These are phyloP conservation scores for Indicator indicator DNA, from an alignment of 2,113 vertebrate genomes.

Conservation along the genomic window DNA sequence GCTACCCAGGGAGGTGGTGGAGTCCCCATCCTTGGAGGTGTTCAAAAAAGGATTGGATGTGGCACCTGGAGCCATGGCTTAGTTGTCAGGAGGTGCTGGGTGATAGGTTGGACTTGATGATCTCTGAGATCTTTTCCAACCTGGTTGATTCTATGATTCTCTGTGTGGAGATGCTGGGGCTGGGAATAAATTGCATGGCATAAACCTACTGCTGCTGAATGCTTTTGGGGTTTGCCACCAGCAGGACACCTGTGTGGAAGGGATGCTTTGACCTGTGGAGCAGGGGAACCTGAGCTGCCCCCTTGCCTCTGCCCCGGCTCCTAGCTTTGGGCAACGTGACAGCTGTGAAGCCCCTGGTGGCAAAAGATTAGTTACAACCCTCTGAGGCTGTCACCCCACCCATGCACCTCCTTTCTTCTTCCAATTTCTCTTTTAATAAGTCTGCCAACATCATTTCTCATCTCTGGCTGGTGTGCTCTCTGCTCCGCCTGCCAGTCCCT, in stretches of 20 bases:
- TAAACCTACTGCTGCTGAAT: background rate
- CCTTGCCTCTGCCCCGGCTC: background rate
- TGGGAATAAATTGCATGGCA: background rate
- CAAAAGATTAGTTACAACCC: background rate
- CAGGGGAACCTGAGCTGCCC: background rate
- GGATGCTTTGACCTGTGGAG: background rate
- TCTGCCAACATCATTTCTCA: slow-evolving; percentile 8
- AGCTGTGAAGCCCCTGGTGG: background rate
- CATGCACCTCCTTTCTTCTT: background rate
- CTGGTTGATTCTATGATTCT: too few relatives aligned
- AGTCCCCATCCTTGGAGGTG: too few relatives aligned
- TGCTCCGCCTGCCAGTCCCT: background rate
- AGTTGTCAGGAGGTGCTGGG: too few relatives aligned
- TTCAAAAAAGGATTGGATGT: too few relatives aligned
- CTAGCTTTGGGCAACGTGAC: background rate
- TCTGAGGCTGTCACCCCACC: background rate
- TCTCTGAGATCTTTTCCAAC: too few relatives aligned
- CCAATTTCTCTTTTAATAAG: background rate
- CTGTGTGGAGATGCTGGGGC: background rate
- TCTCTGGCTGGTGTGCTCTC: background rate
- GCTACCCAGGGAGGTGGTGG: too few relatives aligned
- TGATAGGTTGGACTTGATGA: too few relatives aligned
- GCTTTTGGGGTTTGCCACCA: rapidly evolving
- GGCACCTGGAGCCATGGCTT: too few relatives aligned
- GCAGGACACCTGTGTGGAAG: background rate